Evolutionary conservation across 1,140 invertebrate genomes (phyloP).

Genomic region (Neodiprion virginianus): DNA sequence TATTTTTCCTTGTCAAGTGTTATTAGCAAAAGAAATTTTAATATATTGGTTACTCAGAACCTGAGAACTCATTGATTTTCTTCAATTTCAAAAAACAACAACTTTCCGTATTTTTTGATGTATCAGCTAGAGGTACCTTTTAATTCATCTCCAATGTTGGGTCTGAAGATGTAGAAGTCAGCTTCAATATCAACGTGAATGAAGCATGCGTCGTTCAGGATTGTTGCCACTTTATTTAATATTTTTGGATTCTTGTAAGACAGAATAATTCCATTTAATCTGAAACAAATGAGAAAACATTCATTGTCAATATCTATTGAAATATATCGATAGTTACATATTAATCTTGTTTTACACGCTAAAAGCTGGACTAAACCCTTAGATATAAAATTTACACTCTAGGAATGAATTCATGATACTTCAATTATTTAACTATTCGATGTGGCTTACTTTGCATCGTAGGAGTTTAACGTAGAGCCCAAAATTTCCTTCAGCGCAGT

Average conservation of each 20-base stretch:
- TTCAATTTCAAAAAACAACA: constrained; percentile 1
- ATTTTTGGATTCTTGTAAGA: constrained; percentile 70
- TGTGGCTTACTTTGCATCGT: constrained; percentile 42
- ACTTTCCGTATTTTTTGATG: constrained; percentile 27
- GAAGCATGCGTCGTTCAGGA: constrained; percentile 65
- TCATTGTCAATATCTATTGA: background rate
- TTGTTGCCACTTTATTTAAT: constrained; percentile 60
- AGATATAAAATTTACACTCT: too few relatives aligned
- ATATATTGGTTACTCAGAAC: too few relatives aligned
- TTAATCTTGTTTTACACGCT: background rate
- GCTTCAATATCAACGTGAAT: constrained; percentile 69
- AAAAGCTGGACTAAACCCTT: constrained; percentile 24
- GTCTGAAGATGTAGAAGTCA: constrained; percentile 71
- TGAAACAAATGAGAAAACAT: constrained; percentile 34
- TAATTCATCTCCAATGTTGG: constrained; percentile 54
- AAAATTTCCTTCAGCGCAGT: constrained; percentile 45
- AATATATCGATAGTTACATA: constrained; percentile 9
- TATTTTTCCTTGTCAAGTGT: too few relatives aligned
- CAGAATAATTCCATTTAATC: constrained; percentile 68
- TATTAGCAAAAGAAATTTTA: too few relatives aligned
- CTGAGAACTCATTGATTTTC: background rate
- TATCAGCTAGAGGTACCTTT: constrained; percentile 53
- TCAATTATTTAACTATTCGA: too few relatives aligned
- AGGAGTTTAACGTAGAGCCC: constrained; percentile 39
- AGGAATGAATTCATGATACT: too few relatives aligned